phyloP scores from a whole-genome alignment of 2,113 vertebrate genomes.

The Carassius gibelio region DNA sequence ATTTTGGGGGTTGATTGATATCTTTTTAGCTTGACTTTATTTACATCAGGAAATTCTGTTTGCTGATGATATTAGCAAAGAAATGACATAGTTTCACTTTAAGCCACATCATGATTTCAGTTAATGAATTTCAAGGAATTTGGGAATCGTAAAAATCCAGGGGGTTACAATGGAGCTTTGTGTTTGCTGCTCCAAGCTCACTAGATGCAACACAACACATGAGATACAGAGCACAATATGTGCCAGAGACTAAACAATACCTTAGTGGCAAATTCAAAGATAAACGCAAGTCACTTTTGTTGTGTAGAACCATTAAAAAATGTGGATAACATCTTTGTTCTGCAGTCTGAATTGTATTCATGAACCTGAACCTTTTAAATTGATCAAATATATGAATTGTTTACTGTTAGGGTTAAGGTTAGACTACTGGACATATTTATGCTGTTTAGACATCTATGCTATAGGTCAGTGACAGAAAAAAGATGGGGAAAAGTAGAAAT shows the following conservation, averaged over 20 bases:
- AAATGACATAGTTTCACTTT: too few species aligned
- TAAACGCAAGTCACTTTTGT: neutral
- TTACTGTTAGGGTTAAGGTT: too few species aligned
- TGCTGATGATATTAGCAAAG: neutral
- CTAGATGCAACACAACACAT: neutral
- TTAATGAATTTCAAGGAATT: neutral
- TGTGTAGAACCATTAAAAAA: slow-evolving; percentile 2
- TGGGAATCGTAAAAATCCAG: neutral
- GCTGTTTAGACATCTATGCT: too few species aligned
- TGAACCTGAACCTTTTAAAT: neutral
- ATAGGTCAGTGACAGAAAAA: too few species aligned
- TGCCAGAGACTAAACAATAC: neutral
- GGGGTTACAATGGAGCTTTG: neutral
- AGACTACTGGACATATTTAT: too few species aligned
- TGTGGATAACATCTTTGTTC: neutral
- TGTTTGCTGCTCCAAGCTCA: neutral
- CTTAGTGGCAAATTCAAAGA: neutral
- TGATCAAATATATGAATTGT: neutral
- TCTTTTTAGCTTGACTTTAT: neutral
- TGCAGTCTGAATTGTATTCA: neutral
- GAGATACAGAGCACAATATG: neutral
- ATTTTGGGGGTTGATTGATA: neutral
- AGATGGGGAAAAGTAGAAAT: too few species aligned
- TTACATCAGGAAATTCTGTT: neutral
- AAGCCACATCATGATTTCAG: neutral